Percentiles rank a stretch among this genome's conserved stretches.
Evolutionary conservation across 2,113 vertebrate genomes (phyloP).

Genomic region (Mus pahari): DNA sequence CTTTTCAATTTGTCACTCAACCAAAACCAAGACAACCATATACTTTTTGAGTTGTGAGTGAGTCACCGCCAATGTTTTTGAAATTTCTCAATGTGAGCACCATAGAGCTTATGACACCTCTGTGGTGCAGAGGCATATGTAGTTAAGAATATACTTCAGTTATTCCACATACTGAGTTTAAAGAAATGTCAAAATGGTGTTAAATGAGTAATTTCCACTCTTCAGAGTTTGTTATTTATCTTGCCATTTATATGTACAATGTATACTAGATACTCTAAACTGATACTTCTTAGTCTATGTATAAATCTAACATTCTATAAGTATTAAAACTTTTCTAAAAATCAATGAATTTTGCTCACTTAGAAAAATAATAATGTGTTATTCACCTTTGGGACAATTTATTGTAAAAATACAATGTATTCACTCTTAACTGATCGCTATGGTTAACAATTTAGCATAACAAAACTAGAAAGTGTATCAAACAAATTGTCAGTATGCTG

Average conservation of each 20-base stretch:
- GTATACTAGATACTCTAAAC: constrained; percentile 24
- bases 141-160: neutral
- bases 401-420: neutral
- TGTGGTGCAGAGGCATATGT: neutral
- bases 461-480: neutral
- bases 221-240: neutral
- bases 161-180: neutral
- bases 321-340: constrained; percentile 23
- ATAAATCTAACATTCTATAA: neutral
- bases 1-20: neutral
- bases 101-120: neutral
- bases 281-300: neutral
- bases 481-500: neutral
- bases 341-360: neutral
- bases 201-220: neutral
- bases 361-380: neutral
- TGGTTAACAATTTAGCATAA: neutral
- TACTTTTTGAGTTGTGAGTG: neutral
- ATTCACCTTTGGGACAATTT: neutral
- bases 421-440: neutral
- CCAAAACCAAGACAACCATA: neutral
- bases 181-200: neutral
- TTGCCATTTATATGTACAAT: neutral
- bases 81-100: constrained; percentile 10
- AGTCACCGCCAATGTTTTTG: neutral